Base-by-base conservation (phyloP, 2,888 invertebrate species). In the Acanthosepion pharaonis region DNA sequence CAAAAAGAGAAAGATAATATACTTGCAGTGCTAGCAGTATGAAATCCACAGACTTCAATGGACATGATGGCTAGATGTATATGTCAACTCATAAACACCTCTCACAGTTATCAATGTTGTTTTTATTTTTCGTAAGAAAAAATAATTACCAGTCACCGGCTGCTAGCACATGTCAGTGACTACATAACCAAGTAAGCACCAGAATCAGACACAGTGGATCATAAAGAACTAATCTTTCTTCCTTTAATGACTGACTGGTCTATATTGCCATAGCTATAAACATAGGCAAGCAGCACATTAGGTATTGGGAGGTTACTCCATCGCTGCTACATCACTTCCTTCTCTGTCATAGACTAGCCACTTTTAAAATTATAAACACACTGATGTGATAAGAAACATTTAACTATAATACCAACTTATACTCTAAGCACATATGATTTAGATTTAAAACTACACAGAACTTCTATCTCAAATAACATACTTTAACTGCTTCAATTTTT, bases 41-140 rank as follows among this genome's bases (percentile, higher is more conserved):
- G 28, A 25, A 78, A 78, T 78, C 78, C 78, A 78, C 78, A 78
- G 9, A 78, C 78, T 78, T 78, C 78, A 78, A 78, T 78, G 25
- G 78, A 78, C 78, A 78, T 78, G 8, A 28, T 11, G 28, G 5
- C n/a, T 78, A 78, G 78, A 78, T 78, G 78, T n/a, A 20, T 78
- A 78, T 28, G 78, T 78, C 78, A 78, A 78, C 78, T 78, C 78
- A 78, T 78, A 78, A 78, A 78, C 78, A 78, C 78, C 78, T 78
- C 78, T 78, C 25, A 28, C 28, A 0, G 28, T 6, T 78, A 78
- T n/a, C 78, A 78, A 78, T 78, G 78, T 28, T 78, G n/a, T 78
- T 78, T 78, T 78, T 78, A 6, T 78, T 78, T 78, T 78, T 78
- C 25, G 11, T n/a, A 78, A 78, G n/a, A 78, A 78, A 78, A 78